A percentile compares a stretch with the other conserved stretches of the same genome.
phyloP scores from a whole-genome alignment of 2,888 invertebrate genomes.

The Sesia apiformis region DNA sequence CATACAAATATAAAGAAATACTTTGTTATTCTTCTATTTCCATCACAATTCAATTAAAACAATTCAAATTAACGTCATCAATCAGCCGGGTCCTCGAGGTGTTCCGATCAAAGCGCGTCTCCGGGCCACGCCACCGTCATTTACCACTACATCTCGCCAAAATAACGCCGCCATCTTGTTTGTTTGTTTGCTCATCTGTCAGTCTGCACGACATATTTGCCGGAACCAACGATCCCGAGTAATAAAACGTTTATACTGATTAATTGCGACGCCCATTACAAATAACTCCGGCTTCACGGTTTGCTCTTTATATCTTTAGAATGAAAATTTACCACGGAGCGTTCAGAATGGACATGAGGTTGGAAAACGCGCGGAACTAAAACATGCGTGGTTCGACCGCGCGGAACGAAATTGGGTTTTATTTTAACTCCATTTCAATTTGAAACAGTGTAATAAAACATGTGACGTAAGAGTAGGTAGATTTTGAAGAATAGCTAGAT shows the following conservation, averaged over 20 bases:
- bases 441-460: no score
- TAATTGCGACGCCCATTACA: constrained; percentile 43
- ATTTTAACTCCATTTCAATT: no score
- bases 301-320: background rate
- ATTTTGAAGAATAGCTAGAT: no score
- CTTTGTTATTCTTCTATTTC: no score
- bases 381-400: background rate
- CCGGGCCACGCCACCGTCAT: constrained; percentile 38
- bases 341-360: background rate
- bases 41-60: background rate
- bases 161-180: constrained; percentile 23
- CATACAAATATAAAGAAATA: no score
- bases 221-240: constrained; percentile 42
- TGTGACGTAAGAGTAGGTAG: no score
- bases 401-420: no score
- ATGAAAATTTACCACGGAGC: background rate
- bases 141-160: constrained; percentile 29
- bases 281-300: constrained; percentile 5
- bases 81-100: background rate
- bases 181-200: constrained; percentile 29
- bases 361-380: background rate
- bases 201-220: constrained; percentile 38
- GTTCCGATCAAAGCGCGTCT: constrained; percentile 23
- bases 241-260: constrained; percentile 64
- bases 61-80: background rate